Evolutionary conservation across 2,797 vertebrate species (phyloP).

Genomic region (Hypotaenidia okinawae): DNA sequence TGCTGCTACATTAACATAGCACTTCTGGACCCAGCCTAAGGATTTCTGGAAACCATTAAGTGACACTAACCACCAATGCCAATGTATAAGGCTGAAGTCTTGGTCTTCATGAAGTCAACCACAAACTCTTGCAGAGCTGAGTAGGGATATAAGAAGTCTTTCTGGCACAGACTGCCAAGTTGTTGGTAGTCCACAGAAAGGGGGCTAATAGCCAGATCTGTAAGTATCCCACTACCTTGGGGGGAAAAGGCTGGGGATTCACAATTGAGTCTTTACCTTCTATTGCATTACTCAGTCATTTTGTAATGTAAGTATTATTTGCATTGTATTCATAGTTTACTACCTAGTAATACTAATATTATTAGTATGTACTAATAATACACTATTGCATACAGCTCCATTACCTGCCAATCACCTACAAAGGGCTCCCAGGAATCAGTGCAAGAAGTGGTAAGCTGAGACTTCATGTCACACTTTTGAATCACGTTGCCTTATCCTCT

Average conservation of each 20-base stretch:
- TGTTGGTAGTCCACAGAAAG: not conserved
- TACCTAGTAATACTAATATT: no score
- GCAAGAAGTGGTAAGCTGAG: not conserved
- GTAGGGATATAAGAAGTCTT: not conserved
- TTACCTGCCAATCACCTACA: not conserved
- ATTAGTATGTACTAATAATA: not conserved
- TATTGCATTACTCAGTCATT: not conserved
- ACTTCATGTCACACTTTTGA: not conserved
- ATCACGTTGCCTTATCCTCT: not conserved
- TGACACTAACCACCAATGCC: not conserved
- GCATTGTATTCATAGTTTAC: not conserved
- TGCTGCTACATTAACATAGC: rapidly evolving
- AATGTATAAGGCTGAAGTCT: not conserved
- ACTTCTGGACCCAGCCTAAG: not conserved
- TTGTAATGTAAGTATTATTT: not conserved
- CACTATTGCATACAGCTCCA: not conserved
- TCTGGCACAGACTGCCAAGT: not conserved
- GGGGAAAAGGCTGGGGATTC: not conserved
- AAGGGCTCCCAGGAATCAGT: not conserved
- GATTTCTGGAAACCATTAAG: not conserved
- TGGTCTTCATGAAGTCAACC: not conserved
- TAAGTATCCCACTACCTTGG: not conserved
- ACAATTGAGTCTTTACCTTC: not conserved
- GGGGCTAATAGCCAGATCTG: not conserved
- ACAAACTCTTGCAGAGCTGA: not conserved